Percentiles rank a stretch among this genome's conserved stretches.
phyloP scores from a whole-genome alignment of 2,888 invertebrate genomes.

The Phlogophora meticulosa region DNA sequence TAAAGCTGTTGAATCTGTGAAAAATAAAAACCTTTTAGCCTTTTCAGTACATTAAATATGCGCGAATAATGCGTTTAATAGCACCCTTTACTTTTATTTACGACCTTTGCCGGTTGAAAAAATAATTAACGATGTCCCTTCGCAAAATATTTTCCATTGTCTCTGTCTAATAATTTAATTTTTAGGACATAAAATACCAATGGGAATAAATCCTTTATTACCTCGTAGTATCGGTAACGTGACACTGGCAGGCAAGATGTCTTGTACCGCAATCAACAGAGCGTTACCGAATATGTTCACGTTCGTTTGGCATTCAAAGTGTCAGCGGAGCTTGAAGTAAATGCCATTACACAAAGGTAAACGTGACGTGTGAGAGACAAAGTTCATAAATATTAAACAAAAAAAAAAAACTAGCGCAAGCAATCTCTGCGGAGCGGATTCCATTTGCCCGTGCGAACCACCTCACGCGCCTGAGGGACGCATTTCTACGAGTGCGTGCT shows the following conservation, averaged over 20 bases:
- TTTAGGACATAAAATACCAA: conserved; percentile 66
- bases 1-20: conserved; percentile 86
- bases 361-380: conserved; percentile 81
- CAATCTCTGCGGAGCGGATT: conserved; percentile 86
- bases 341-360: conserved; percentile 85
- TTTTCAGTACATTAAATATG: conserved; percentile 90
- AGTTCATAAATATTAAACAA: conserved; percentile 88
- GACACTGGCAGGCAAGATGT: conserved; percentile 33
- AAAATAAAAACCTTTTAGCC: conserved; percentile 86
- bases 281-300: conserved; percentile 74
- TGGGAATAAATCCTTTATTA: conserved; percentile 53
- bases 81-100: conserved; percentile 90
- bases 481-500: conserved; percentile 81
- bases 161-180: conserved; percentile 80
- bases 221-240: conserved; percentile 22
- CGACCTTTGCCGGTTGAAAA: conserved; percentile 83
- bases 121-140: conserved; percentile 87
- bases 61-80: conserved; percentile 90
- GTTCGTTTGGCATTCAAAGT: conserved; percentile 82
- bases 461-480: conserved; percentile 79
- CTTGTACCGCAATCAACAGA: conserved; percentile 70
- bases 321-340: conserved; percentile 81
- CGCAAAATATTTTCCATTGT: conserved; percentile 82
- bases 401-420: conserved; percentile 84
- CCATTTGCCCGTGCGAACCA: conserved; percentile 80